Percentiles rank a stretch among this genome's conserved stretches.
phyloP scores from a whole-genome alignment of 2,113 vertebrate species.

The Dicentrarchus labrax region DNA sequence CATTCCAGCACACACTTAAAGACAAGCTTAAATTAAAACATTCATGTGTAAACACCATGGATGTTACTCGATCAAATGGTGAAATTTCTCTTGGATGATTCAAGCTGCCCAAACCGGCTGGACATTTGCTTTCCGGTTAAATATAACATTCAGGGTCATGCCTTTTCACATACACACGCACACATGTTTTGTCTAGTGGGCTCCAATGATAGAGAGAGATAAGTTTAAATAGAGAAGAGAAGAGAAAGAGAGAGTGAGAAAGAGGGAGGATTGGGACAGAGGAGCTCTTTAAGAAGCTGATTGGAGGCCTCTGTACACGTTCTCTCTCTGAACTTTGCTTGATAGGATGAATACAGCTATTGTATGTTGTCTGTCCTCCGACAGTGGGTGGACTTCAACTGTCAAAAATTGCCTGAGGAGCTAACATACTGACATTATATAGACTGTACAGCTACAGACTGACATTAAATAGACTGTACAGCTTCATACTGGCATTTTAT shows the following conservation, averaged over 20 bases:
- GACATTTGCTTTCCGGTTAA: conserved; percentile 10
- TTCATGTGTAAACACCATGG: background rate
- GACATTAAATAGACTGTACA: no score
- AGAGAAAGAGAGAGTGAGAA: conserved; percentile 14
- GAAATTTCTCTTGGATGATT: background rate
- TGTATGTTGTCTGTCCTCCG: conserved; percentile 53
- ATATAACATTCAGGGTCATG: background rate
- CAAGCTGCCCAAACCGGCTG: background rate
- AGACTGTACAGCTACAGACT: background rate
- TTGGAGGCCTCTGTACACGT: conserved; percentile 35
- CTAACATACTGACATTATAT: conserved; percentile 24
- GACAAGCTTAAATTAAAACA: background rate
- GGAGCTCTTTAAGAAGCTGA: conserved; percentile 56
- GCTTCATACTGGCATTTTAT: background rate
- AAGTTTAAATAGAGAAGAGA: conserved; percentile 25
- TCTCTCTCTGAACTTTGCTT: conserved; percentile 47
- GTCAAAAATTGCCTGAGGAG: conserved; percentile 50
- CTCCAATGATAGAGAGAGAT: conserved; percentile 5
- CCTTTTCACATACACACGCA: background rate
- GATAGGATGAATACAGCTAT: conserved; percentile 63
- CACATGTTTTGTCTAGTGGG: background rate
- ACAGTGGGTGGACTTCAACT: conserved; percentile 50
- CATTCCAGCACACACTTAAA: background rate
- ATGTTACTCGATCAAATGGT: background rate
- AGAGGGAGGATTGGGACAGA: conserved; percentile 47